phyloP scores from a whole-genome alignment of 1,140 invertebrate species.

The Zeugodacus cucurbitae region DNA sequence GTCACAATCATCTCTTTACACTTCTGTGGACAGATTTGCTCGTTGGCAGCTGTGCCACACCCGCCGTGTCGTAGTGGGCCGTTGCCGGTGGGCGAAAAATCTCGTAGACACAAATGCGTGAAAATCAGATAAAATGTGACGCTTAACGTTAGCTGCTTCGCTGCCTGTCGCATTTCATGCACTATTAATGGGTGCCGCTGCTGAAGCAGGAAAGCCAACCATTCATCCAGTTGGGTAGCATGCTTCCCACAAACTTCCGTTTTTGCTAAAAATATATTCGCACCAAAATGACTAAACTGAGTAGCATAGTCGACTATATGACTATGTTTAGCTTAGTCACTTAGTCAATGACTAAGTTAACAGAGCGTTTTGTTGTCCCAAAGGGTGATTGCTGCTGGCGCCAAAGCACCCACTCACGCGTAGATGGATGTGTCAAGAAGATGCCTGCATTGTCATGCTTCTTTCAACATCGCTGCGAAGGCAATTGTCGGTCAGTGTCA shows the following conservation, averaged over 20 bases:
- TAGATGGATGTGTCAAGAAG: not conserved
- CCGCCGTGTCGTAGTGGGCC: not conserved
- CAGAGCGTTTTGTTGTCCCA: not conserved
- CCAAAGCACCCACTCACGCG: not conserved
- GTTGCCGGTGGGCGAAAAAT: not conserved
- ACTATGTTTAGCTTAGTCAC: not conserved
- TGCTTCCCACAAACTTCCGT: not conserved
- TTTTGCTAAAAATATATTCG: not conserved
- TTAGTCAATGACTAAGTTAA: not conserved
- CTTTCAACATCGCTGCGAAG: not conserved
- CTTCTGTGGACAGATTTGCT: not conserved
- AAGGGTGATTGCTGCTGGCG: not conserved
- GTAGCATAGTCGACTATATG: no score
- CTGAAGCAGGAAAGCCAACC: not conserved
- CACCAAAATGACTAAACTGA: not conserved
- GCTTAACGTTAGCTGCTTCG: not conserved
- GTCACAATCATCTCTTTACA: not conserved
- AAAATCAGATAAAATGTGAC: conserved; percentile 4
- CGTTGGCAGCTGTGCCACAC: not conserved
- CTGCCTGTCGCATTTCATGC: not conserved
- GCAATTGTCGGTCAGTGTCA: not conserved
- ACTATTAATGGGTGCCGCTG: not conserved
- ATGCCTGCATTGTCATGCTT: not conserved
- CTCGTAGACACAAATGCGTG: not conserved
- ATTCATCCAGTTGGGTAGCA: not conserved